These are phyloP conservation scores for Rhipidura dahli DNA, from an alignment of 2,113 vertebrate genomes.

Conservation along the genomic window DNA sequence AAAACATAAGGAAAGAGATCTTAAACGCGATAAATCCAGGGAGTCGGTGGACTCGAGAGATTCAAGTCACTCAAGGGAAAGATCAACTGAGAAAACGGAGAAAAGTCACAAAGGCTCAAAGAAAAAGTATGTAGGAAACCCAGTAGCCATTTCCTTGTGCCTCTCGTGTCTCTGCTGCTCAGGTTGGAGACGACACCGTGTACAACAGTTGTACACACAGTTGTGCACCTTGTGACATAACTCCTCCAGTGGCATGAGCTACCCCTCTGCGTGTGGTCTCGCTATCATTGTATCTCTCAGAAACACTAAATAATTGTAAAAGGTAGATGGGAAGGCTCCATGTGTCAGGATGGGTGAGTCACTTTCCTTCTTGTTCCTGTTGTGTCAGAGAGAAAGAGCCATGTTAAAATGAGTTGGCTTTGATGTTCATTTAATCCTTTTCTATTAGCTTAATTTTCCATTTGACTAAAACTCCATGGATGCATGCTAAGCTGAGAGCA, in stretches of 20 bases:
- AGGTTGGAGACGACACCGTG: neutral
- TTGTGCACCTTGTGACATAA: neutral
- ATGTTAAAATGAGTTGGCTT: neutral
- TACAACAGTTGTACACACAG: neutral
- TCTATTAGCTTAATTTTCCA: neutral
- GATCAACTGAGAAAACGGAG: conserved; percentile 85
- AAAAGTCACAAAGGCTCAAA: conserved; percentile 86
- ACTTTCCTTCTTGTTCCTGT: conserved; percentile 16
- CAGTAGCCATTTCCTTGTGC: neutral
- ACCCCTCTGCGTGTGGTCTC: neutral
- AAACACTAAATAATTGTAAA: neutral
- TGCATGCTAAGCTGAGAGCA: neutral
- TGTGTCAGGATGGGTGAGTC: conserved; percentile 29
- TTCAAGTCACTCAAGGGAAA: conserved; percentile 83
- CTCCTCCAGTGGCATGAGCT: neutral
- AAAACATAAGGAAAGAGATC: conserved; percentile 89
- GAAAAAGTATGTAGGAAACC: conserved; percentile 81
- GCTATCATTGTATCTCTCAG: neutral
- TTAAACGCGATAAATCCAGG: conserved; percentile 82
- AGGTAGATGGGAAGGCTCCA: conserved; percentile 35
- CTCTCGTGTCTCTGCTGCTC: neutral
- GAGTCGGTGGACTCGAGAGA: conserved; percentile 82
- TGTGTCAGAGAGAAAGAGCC: neutral
- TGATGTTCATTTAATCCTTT: neutral
- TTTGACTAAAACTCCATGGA: neutral